Base-by-base conservation (phyloP, 2,113 vertebrate species). In the Neodon shergylaensis region DNA sequence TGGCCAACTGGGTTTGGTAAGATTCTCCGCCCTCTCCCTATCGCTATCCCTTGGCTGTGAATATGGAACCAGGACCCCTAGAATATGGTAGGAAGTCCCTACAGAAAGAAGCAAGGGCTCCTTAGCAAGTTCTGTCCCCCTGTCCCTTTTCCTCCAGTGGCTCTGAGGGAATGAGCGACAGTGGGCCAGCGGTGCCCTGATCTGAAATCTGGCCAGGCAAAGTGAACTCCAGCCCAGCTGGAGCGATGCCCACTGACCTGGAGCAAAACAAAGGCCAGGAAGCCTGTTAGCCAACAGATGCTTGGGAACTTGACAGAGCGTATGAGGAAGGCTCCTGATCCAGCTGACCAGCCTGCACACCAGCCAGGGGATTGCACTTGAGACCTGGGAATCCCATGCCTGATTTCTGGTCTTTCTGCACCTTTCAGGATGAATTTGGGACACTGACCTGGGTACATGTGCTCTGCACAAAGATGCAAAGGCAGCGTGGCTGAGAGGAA, bases 21-120 rank as follows among this genome's bases (percentile, higher is more conserved):
- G 24, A 17, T 14, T 42, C 36, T 28, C n/a, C 12, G 1, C 17
- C 13, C 33, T 10, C 7, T 95, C 33, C 88, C 24, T 61, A 39
- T 97, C 96, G 72, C 44, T 4, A 81, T 84, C 19, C 52, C 24
- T 95, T 83, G n/a, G 36, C 49, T 94, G 7, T 73, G 42, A 76
- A 70, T 95, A 76, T 86, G 90, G 95, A 97, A 76, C 19, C 0
- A 61, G 39, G 24, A 47, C 92, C 70, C 66, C 47, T 89, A 95
- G 94, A 97, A 97, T 94, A 65, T 49, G 66, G 74, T 26, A 66
- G 39, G 92, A 96, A 96, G 95, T 66, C 90, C 87, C 93, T 73
- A 73, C 4, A 89, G 90, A 0, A 17, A 36, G 36, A 21, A 90
- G 11, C 70, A n/a, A 13, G 42, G 76, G 83, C 42, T 74, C 54